Conservation (phyloP, 30 jellyfish, hydroid and myxozoan species). For the Catostylus mosaicus region DNA sequence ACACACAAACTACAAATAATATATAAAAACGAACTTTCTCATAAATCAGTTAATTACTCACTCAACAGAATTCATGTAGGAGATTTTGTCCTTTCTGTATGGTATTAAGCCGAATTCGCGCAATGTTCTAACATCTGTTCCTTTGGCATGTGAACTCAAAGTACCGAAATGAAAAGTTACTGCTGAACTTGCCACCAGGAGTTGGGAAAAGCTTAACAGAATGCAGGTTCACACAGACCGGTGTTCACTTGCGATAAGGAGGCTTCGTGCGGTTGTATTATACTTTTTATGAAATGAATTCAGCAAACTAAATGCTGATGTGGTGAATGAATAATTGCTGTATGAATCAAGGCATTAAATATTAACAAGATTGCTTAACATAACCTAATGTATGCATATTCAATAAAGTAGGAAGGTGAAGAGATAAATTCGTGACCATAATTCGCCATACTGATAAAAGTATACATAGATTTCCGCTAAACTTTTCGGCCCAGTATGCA, state of each 20-base stretch:
- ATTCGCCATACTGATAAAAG: no score
- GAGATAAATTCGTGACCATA: no score
- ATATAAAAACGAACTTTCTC: neutral
- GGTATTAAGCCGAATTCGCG: neutral
- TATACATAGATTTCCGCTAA: no score
- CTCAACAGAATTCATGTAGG: neutral
- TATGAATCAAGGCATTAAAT: slow-evolving; percentile 21
- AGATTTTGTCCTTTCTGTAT: neutral
- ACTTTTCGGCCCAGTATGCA: no score
- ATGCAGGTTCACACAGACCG: neutral
- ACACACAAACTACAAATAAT: neutral
- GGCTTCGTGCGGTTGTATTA: slow-evolving; percentile 43
- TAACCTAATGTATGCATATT: neutral
- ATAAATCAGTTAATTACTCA: neutral
- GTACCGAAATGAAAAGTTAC: slow-evolving; percentile 20
- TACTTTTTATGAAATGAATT: neutral
- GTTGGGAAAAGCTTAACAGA: neutral
- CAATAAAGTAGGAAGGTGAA: neutral
- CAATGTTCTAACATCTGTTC: neutral
- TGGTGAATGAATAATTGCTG: slow-evolving; percentile 10
- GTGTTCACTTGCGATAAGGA: slow-evolving; percentile 13
- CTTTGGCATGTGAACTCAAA: neutral
- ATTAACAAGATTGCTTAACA: neutral
- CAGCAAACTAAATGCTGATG: slow-evolving; percentile 12
- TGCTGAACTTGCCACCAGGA: slow-evolving; percentile 4